Conservation (phyloP, 1,140 invertebrate genomes). For the Ganaspis sp. region DNA sequence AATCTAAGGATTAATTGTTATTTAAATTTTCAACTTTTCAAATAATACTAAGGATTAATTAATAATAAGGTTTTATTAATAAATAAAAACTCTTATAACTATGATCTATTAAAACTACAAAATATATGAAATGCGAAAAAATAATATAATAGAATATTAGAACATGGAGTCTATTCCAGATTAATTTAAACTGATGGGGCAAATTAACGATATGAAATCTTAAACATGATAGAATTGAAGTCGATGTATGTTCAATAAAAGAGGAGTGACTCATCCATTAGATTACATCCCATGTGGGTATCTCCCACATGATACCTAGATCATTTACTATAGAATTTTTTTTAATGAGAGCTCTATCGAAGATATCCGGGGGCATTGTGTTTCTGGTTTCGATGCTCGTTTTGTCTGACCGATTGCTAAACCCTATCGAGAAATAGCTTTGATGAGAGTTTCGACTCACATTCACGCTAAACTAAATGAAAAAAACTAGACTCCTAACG, state of each 20-base stretch:
- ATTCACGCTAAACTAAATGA: background rate
- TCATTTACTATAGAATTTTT: conserved; percentile 23
- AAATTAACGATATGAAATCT: conserved; percentile 16
- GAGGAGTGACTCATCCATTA: conserved; percentile 25
- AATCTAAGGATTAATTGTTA: too few relatives aligned
- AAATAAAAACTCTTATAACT: too few relatives aligned
- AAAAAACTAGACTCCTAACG: conserved; percentile 21
- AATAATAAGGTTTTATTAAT: too few relatives aligned
- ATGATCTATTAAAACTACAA: too few relatives aligned
- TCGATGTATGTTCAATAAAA: background rate
- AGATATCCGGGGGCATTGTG: background rate
- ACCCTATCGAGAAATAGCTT: background rate
- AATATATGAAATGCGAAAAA: background rate
- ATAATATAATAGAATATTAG: background rate
- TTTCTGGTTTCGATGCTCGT: background rate
- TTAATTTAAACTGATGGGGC: background rate
- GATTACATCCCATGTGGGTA: conserved; percentile 25
- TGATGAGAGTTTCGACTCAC: background rate
- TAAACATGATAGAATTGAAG: background rate
- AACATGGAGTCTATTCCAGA: background rate
- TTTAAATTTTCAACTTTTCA: too few relatives aligned
- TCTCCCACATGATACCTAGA: conserved; percentile 26
- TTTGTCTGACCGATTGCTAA: background rate
- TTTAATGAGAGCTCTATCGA: background rate
- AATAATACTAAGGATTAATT: too few relatives aligned